Percentiles rank a stretch among this genome's conserved stretches.
phyloP scores from a whole-genome alignment of 2,888 invertebrate species.

The Drosophila prolongata region DNA sequence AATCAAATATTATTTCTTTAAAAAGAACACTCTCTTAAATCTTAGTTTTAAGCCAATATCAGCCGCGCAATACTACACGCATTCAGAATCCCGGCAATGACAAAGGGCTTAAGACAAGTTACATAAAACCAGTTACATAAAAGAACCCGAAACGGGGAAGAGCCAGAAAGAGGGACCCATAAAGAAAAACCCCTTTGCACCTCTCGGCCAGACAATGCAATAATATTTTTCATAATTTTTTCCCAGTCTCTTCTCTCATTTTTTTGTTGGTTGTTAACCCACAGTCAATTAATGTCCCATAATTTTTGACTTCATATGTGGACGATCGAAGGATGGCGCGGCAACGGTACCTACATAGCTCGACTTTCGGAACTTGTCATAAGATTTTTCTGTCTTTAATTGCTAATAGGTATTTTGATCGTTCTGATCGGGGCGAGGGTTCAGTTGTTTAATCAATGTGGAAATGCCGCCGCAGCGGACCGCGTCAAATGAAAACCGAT shows the following conservation, averaged over 20 bases:
- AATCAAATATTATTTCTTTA: too few relatives aligned
- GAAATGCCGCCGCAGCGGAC: slow-evolving; percentile 56
- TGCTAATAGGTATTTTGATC: slow-evolving; percentile 76
- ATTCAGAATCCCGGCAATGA: slow-evolving; percentile 28
- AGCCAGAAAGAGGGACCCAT: slow-evolving; percentile 19
- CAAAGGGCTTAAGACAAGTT: slow-evolving; percentile 53
- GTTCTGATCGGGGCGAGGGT: slow-evolving; percentile 22
- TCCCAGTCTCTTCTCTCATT: slow-evolving; percentile 42
- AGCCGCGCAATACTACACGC: slow-evolving; percentile 15
- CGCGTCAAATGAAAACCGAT: slow-evolving; percentile 78
- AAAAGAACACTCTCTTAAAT: background rate
- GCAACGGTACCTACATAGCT: slow-evolving; percentile 44
- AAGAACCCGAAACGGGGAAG: slow-evolving; percentile 45
- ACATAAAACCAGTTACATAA: slow-evolving; percentile 75
- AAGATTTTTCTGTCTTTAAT: slow-evolving; percentile 62
- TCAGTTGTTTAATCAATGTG: slow-evolving; percentile 50
- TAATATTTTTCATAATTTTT: slow-evolving; percentile 82
- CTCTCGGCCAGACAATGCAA: slow-evolving; percentile 67
- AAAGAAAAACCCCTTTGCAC: slow-evolving; percentile 57
- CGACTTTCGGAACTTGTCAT: slow-evolving; percentile 64
- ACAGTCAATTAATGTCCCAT: slow-evolving; percentile 82
- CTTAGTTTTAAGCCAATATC: slow-evolving; percentile 14
- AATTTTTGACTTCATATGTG: slow-evolving; percentile 65
- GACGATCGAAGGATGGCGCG: slow-evolving; percentile 17
- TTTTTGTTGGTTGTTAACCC: slow-evolving; percentile 46